Conservation (phyloP, 2,797 vertebrate genomes). For the Gymnodraco acuticeps region DNA sequence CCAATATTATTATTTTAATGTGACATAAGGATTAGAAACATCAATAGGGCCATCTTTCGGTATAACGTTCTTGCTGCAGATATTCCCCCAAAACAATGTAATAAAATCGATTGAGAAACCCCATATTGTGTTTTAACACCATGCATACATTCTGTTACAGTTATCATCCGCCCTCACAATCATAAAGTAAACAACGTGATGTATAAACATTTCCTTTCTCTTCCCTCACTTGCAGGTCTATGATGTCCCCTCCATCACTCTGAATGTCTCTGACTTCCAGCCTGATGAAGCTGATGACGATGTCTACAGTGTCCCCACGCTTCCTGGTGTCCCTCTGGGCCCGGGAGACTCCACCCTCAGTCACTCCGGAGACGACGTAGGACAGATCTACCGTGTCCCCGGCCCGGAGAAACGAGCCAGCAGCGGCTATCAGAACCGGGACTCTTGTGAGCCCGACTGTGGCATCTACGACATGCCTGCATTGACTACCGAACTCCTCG, state of each 20-base stretch:
- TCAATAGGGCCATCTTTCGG: too few species aligned
- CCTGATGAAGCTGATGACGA: constrained; percentile 80
- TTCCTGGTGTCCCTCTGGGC: constrained; percentile 80
- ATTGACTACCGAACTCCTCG: constrained; percentile 76
- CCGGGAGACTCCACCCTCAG: constrained; percentile 62
- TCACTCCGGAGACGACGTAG: constrained; percentile 65
- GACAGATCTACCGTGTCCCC: constrained; percentile 78
- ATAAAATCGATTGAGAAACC: not conserved
- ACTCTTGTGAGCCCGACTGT: constrained; percentile 77
- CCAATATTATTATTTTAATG: too few species aligned
- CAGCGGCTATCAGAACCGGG: constrained; percentile 55
- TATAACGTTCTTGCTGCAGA: too few species aligned
- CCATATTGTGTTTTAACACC: not conserved
- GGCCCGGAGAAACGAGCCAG: constrained; percentile 76
- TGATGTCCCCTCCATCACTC: constrained; percentile 85
- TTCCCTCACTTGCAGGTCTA: constrained; percentile 86
- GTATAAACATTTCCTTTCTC: not conserved
- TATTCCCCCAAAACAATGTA: too few species aligned
- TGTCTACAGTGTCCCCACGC: constrained; percentile 86
- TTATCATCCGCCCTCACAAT: not conserved
- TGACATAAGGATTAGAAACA: too few species aligned
- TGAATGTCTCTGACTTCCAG: constrained; percentile 71
- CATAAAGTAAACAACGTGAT: not conserved
- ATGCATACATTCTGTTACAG: constrained; percentile 1
- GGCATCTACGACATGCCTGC: constrained; percentile 92